These are phyloP conservation scores for Zaprionus kolodkinae DNA, from an alignment of 1,140 invertebrate genomes.

Conservation along the genomic window DNA sequence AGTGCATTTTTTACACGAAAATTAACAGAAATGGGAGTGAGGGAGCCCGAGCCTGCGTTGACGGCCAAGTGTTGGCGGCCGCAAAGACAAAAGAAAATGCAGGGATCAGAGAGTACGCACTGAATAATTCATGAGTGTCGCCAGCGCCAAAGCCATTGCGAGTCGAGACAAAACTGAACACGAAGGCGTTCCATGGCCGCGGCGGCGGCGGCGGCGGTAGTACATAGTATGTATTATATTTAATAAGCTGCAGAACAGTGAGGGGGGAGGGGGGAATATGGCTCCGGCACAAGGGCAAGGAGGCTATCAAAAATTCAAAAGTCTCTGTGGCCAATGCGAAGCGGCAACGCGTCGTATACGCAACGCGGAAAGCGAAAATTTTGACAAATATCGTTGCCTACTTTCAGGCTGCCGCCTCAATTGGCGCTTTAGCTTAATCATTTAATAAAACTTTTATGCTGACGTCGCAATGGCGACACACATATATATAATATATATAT, in stretches of 20 bases:
- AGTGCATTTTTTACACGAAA: conserved; percentile 74
- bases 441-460: conserved; percentile 82
- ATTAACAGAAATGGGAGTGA: conserved; percentile 44
- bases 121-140: conserved; percentile 78
- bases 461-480: conserved; percentile 49
- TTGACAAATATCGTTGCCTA: conserved; percentile 74
- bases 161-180: conserved; percentile 23
- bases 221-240: conserved; percentile 67
- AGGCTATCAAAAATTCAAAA: conserved; percentile 78
- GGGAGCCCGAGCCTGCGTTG: conserved; percentile 12
- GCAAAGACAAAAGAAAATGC: conserved; percentile 51
- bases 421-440: conserved; percentile 74
- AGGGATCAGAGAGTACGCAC: conserved; percentile 68
- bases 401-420: conserved; percentile 41
- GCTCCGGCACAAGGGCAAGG: conserved; percentile 65
- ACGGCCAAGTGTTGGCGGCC: conserved; percentile 35
- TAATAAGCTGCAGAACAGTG: conserved; percentile 56
- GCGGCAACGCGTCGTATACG: conserved; percentile 14
- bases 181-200: conserved; percentile 21
- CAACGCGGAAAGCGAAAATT: conserved; percentile 36
- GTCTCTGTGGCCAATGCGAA: conserved; percentile 33
- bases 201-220: neutral
- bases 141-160: conserved; percentile 23
- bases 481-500: conserved; percentile 21
- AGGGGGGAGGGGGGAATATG: neutral